Conservation (phyloP, 2,113 vertebrate genomes). For the Scatophagus argus region DNA sequence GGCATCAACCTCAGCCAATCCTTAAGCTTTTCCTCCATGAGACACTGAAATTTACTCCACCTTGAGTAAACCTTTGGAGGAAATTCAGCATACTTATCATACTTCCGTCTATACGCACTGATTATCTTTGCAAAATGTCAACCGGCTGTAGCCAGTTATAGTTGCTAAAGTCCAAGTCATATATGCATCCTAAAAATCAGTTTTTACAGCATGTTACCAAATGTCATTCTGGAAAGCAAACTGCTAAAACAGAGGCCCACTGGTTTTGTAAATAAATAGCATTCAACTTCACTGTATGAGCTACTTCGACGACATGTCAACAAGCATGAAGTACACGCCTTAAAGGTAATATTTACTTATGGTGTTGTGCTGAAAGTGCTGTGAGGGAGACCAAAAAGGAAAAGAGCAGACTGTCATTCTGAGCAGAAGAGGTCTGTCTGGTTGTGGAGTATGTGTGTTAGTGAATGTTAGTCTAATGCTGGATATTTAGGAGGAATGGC, state of each 20-base stretch:
- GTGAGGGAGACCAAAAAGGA: not conserved
- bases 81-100: not conserved
- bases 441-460: not conserved
- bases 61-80: slow-evolving; percentile 3
- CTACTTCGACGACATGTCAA: not conserved
- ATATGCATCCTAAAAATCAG: not conserved
- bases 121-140: not conserved
- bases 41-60: not conserved
- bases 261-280: not conserved
- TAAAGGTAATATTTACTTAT: slow-evolving; percentile 71
- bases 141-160: not conserved
- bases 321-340: slow-evolving; percentile 53
- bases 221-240: not conserved
- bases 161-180: no score
- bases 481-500: not conserved
- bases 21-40: not conserved
- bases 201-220: not conserved
- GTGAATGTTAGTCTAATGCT: not conserved
- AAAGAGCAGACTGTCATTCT: not conserved
- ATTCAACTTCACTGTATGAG: not conserved
- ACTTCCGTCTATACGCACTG: not conserved
- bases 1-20: not conserved
- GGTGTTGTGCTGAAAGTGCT: slow-evolving; percentile 37
- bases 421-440: not conserved
- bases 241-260: not conserved